Base-by-base conservation (phyloP, 1,140 invertebrate genomes). In the Rhynchophorus ferrugineus region DNA sequence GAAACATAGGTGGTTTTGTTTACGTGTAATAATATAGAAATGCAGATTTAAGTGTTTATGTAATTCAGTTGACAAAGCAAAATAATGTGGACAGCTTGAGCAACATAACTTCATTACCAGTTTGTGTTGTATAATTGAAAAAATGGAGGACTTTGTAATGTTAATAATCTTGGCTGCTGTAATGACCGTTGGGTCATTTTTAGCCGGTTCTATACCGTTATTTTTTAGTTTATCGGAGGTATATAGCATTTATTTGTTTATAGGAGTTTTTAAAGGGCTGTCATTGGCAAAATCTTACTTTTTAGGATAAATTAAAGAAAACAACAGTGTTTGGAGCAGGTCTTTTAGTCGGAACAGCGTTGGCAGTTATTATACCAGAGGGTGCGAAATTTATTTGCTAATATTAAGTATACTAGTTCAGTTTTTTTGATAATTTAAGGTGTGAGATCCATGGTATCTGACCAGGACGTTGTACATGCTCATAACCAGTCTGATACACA, bases 291-390 rank as follows among this genome's bases (percentile, higher is more conserved):
- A 14, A 33, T 16, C 7, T 14, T 80, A 45, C 69, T 59, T 80
- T 81, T 46, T 68, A 98, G 93, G 89, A 92, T 47, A 97, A 95
- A 73, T 73, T 98, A 17, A 87, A 95, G 66, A 77, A 93, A 61
- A 84, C 98, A 21, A 97, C 94, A 16, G 84, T 98, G 22, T 81
- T 99, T 38, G 96, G 96, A 39, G 95, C 96, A 39, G 96, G 96
- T 18, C 76, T 99, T 6, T 75, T 99, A n/a, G 92, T 99, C 35
- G 96, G 96, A 2, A 98, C 96, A 47, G 95, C 96, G 0, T 71
- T 99, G 41, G 88, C 92, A 50, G 95, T 99, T 1, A 99, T 99
- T 38, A 98, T 99, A 63, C 97, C 97, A 0, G 97, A 99, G 76
- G 97, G 51, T 54, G 45, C 19, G 19, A 17, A 17, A 41, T 3